These are phyloP conservation scores for Leptinotarsa juncta DNA, from an alignment of 2,888 invertebrate genomes.

Conservation along the genomic window DNA sequence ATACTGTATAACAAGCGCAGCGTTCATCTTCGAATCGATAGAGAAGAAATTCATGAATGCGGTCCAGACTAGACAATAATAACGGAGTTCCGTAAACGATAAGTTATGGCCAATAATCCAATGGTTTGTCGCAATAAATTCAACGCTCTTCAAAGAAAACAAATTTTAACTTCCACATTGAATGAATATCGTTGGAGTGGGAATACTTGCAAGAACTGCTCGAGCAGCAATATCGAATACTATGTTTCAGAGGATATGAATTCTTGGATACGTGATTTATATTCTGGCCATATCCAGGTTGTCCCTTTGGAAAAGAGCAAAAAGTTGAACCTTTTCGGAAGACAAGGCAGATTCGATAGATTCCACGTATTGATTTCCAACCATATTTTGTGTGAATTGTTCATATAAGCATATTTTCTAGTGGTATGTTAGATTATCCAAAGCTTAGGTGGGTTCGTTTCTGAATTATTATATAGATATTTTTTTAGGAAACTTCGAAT, in stretches of 20 bases:
- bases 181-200: conserved; percentile 43
- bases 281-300: conserved; percentile 12
- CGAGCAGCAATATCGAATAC: conserved; percentile 37
- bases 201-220: conserved; percentile 42
- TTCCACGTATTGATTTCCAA: too few species aligned
- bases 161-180: conserved; percentile 45
- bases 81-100: conserved; percentile 48
- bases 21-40: conserved; percentile 57
- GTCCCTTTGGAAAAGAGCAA: not conserved
- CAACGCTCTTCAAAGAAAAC: conserved; percentile 48
- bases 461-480: too few species aligned
- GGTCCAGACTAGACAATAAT: conserved; percentile 51
- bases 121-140: conserved; percentile 52
- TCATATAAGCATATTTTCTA: too few species aligned
- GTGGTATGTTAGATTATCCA: too few species aligned
- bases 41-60: conserved; percentile 51
- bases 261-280: conserved; percentile 33
- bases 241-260: conserved; percentile 36
- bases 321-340: too few species aligned
- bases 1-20: conserved; percentile 53
- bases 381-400: too few species aligned
- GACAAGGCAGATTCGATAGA: too few species aligned
- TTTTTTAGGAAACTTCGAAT: too few species aligned
- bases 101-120: conserved; percentile 51
- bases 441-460: too few species aligned